Evolutionary conservation across 2,113 vertebrate species (phyloP).

Genomic region (Neogobius melanostomus): DNA sequence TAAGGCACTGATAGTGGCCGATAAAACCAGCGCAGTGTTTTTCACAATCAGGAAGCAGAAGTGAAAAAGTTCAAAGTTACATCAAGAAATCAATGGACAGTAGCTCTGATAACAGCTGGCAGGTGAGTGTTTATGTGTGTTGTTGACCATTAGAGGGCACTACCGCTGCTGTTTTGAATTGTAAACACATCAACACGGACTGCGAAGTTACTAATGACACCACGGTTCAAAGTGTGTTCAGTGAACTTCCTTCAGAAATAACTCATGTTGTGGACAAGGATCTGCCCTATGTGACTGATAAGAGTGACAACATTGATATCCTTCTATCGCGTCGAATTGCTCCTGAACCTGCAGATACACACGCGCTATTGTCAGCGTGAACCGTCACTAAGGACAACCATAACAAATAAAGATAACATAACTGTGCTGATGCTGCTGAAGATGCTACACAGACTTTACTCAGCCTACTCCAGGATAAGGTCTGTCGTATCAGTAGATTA

Average conservation of each 20-base stretch:
- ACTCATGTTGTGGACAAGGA: constrained; percentile 16
- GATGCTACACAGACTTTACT: background rate
- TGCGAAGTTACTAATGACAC: constrained; percentile 10
- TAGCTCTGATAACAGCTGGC: constrained; percentile 58
- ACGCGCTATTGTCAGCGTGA: constrained; percentile 56
- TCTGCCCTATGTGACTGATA: constrained; percentile 29
- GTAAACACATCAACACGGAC: constrained; percentile 27
- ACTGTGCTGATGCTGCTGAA: constrained; percentile 34
- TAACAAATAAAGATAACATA: constrained; percentile 26
- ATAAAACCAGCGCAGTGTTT: constrained; percentile 21
- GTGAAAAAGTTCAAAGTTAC: constrained; percentile 58
- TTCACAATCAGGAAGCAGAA: constrained; percentile 37
- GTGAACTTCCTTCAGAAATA: constrained; percentile 5
- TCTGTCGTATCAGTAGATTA: no score
- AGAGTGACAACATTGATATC: constrained; percentile 47
- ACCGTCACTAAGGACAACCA: constrained; percentile 52
- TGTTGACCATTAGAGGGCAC: constrained; percentile 53
- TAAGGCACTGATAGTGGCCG: constrained; percentile 26
- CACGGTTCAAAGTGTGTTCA: constrained; percentile 30
- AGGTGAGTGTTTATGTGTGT: constrained; percentile 23
- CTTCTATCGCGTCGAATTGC: constrained; percentile 38
- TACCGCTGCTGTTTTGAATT: constrained; percentile 32
- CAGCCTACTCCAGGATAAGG: background rate
- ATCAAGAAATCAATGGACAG: constrained; percentile 63
- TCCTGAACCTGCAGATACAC: constrained; percentile 60